Percentiles rank a stretch among this genome's conserved stretches.
Conservation (phyloP, 2,888 invertebrate species). For the Ormyrus thymus region DNA sequence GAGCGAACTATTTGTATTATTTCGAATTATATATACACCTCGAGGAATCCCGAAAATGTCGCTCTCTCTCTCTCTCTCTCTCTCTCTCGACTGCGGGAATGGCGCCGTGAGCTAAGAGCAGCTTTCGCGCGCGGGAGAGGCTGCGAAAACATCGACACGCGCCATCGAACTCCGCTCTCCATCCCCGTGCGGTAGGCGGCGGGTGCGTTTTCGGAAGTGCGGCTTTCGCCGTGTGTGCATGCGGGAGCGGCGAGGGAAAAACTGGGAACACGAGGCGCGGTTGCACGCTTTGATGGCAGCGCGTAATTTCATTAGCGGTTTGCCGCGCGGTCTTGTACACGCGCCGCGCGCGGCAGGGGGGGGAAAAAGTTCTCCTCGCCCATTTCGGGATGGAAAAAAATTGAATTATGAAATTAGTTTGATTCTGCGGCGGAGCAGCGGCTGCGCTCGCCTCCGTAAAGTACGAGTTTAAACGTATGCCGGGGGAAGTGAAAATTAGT, state of each 20-base stretch:
- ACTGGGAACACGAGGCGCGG: background rate
- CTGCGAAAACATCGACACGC: background rate
- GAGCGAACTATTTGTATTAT: constrained; percentile 35
- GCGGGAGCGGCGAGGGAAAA: too few species aligned
- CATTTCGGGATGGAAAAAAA: too few species aligned
- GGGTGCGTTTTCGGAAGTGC: too few species aligned
- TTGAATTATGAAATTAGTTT: too few species aligned
- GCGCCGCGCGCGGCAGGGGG: too few species aligned
- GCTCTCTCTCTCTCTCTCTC: background rate
- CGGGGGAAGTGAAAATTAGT: too few species aligned
- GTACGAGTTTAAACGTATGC: too few species aligned
- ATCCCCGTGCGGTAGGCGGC: too few species aligned
- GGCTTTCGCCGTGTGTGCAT: too few species aligned
- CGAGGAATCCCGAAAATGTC: constrained; percentile 45
- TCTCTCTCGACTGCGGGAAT: background rate
- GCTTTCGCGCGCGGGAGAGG: background rate
- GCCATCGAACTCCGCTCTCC: too few species aligned
- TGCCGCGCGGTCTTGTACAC: background rate
- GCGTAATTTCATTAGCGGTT: constrained; percentile 12
- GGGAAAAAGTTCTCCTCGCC: background rate
- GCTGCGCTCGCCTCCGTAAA: too few species aligned
- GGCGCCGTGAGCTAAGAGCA: background rate
- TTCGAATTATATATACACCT: constrained; percentile 19
- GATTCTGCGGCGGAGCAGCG: too few species aligned
- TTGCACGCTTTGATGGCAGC: background rate